These are phyloP conservation scores for Candidula unifasciata DNA, from an alignment of 2,888 invertebrate species.

Conservation along the genomic window DNA sequence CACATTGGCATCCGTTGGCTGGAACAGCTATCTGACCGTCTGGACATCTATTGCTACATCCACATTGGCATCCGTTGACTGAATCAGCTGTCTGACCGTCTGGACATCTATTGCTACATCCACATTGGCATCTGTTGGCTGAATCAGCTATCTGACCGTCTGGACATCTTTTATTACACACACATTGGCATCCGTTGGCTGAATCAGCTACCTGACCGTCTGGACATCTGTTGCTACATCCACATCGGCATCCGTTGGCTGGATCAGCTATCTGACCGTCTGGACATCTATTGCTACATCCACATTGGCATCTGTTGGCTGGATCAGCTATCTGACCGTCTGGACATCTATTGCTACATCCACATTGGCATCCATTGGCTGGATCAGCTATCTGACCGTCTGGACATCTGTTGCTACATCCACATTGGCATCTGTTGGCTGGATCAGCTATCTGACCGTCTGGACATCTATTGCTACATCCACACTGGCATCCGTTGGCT, in stretches of 20 bases:
- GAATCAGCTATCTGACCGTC: background rate
- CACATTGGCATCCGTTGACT: background rate
- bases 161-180: constrained; percentile 2
- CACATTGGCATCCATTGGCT: background rate
- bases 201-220: background rate
- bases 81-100: background rate
- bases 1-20: background rate
- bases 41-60: background rate
- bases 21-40: background rate
- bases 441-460: background rate
- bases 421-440: background rate
- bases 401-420: background rate
- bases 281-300: background rate
- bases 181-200: background rate
- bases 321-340: background rate
- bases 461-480: background rate
- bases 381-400: background rate
- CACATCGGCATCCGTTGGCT: background rate
- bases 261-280: background rate
- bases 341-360: constrained; percentile 15
- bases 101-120: background rate
- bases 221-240: background rate
- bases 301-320: background rate
- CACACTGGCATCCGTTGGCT: background rate
- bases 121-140: background rate